Conservation (phyloP, 2,113 vertebrate genomes). For the Crypturellus undulatus region DNA sequence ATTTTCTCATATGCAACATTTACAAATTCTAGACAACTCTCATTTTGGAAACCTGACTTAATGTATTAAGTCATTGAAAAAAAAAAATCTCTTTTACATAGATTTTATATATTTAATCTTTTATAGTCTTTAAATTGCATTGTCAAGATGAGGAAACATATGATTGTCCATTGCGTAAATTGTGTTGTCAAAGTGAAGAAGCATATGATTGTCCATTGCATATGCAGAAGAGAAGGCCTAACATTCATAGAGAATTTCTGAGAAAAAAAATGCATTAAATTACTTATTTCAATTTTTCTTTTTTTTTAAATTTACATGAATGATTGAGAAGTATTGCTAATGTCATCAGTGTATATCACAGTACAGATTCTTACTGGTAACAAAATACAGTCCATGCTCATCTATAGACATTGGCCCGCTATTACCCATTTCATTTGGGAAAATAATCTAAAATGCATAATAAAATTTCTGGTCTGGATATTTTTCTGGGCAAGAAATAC, state of each 20-base stretch:
- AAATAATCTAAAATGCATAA: not conserved
- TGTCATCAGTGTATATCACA: not conserved
- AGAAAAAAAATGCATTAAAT: not conserved
- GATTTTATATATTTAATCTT: not conserved
- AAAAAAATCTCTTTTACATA: not conserved
- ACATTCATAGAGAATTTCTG: not conserved
- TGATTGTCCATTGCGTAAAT: not conserved
- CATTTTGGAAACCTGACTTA: not conserved
- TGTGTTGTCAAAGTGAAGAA: not conserved
- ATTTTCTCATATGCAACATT: not conserved
- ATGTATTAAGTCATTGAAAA: not conserved
- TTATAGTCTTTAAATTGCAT: not conserved
- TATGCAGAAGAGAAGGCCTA: not conserved
- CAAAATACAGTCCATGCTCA: not conserved
- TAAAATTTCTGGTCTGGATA: not conserved
- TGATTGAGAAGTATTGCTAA: not conserved
- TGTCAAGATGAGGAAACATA: not conserved
- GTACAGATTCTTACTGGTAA: not conserved
- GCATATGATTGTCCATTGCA: not conserved
- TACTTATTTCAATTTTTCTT: constrained; percentile 31
- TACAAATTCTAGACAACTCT: not conserved
- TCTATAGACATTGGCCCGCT: not conserved
- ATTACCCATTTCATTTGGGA: not conserved
- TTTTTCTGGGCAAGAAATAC: not conserved
- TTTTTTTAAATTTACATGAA: constrained; percentile 41